These are phyloP conservation scores for Psammodynastes pulverulentus DNA, from an alignment of 2,113 vertebrate genomes.

Conservation along the genomic window DNA sequence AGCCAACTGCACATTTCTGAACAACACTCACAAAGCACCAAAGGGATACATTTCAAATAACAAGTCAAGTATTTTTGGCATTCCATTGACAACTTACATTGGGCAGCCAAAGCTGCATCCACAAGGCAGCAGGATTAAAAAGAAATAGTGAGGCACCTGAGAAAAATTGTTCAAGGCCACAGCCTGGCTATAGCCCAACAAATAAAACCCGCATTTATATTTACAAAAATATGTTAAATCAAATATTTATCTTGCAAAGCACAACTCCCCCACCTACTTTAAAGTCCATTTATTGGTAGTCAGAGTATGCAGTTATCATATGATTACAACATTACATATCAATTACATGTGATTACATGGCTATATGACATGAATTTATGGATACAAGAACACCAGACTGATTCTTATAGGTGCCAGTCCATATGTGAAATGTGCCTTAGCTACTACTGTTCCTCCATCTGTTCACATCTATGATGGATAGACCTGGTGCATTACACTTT, in stretches of 20 bases:
- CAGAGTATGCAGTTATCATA: not conserved
- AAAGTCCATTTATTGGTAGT: not conserved
- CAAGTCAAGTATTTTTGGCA: conserved; percentile 39
- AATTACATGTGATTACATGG: not conserved
- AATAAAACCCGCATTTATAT: not conserved
- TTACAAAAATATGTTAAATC: not conserved
- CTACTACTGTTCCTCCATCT: not conserved
- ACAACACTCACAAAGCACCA: conserved; percentile 12
- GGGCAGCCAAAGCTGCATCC: conserved; percentile 21
- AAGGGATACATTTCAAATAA: conserved; percentile 29
- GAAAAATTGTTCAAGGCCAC: conserved; percentile 28
- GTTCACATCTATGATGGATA: not conserved
- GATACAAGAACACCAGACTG: not conserved
- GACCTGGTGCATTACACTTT: not conserved
- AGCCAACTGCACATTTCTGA: conserved; percentile 18
- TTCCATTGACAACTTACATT: conserved; percentile 19
- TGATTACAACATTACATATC: not conserved
- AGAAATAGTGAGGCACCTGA: conserved; percentile 28
- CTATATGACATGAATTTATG: not conserved
- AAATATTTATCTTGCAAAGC: not conserved
- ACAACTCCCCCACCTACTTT: not conserved
- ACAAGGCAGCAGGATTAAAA: conserved; percentile 29
- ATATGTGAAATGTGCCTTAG: not conserved
- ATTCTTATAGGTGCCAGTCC: not conserved
- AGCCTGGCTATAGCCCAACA: conserved; percentile 13